Base-by-base conservation (phyloP, 2,113 vertebrate genomes). In the Podarcis muralis region DNA sequence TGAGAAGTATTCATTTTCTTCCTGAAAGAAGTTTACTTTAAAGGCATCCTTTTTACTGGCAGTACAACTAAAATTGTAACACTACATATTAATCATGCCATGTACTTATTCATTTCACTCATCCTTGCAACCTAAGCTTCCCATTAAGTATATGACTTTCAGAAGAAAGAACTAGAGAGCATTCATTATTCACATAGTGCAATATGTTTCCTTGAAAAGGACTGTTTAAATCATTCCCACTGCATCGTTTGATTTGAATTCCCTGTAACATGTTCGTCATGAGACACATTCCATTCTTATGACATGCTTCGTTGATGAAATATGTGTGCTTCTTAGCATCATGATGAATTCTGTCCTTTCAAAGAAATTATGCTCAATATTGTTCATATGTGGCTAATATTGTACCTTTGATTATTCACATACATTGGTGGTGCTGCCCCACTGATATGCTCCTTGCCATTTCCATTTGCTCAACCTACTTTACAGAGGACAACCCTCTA, bases 241-340 rank as follows among this genome's bases (percentile, higher is more conserved):
- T 81, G 87, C 79, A 93, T 83, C 94, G 94, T 92, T 90, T 93
- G 93, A 96, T 92, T 90, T 81, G 77, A 76, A 88, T 91, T 89
- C 91, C 90, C 93, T 93, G 88, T 90, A 92, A 86, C 93, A 87
- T 90, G 93, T 94, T 92, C 93, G 93, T 93, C 95, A 93, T 90
- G 91, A 91, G 94, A 95, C 88, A 74, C 93, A 95, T 95, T 95
- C 95, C 94, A 93, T 1, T 92, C 87, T 90, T 93, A 94, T 94
- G 93, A 95, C 94, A 90, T 92, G 93, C 84, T 94, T 93, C 91
- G 92, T 95, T 92, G 90, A 93, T 53, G 86, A 62, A 95, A 92
- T 94, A 94, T 92, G 89, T 85, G 90, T 92, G 91, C 91, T 94
- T 90, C 82, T 87, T 89, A 95, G 85, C 85, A 92, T 48, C 86